Evolutionary conservation across 2,113 vertebrate species (phyloP), one percentile per base, ranked within the genome.

Genomic region (Toxotes chatareus): DNA sequence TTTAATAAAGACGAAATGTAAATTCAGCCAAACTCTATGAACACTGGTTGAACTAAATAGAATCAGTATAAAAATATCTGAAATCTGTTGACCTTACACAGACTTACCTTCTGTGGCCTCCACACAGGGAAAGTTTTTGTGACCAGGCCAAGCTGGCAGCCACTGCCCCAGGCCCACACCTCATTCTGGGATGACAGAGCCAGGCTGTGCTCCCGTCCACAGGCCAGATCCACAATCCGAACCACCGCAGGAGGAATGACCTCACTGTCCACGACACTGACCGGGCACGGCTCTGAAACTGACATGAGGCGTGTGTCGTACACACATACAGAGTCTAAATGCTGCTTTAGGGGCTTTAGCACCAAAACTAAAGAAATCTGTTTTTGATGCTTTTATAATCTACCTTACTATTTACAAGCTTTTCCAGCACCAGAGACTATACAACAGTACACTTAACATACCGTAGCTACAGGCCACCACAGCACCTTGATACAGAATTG

Each of bases 161-260:
- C 98, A 0, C 95, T 98, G 59, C 98, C 98, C 98, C 98, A 99
- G 2, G 98, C 96, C 98, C 98, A 99, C 82, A 99, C 95, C 90
- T 99, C 98, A 4, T 96, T 95, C 91, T 95, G 96, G 46, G 94
- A 90, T 0, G 98, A 98, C 32, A 99, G 85, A 0, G 97, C 98
- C 92, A 99, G 91, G 0, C 97, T 99, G 88, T 99, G 98, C 21
- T 98, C 96, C 73, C 97, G 96, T 19, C 98, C 98, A 55, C 98
- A 99, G 3, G 97, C 95, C 76, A 99, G 91, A 70, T 98, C 96
- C 86, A 96, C 76, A 73, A 97, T 91, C 77, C 94, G 91, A 23
- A 98, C 96, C 5, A 91, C 88, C 47, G 94, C 80, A 3, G 95
- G 93, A 47, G 97, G 96, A 80, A 94, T 91, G 11, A 88, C 93